Conservation (phyloP, 2,113 vertebrate genomes). For the Planiliza haematocheilus region DNA sequence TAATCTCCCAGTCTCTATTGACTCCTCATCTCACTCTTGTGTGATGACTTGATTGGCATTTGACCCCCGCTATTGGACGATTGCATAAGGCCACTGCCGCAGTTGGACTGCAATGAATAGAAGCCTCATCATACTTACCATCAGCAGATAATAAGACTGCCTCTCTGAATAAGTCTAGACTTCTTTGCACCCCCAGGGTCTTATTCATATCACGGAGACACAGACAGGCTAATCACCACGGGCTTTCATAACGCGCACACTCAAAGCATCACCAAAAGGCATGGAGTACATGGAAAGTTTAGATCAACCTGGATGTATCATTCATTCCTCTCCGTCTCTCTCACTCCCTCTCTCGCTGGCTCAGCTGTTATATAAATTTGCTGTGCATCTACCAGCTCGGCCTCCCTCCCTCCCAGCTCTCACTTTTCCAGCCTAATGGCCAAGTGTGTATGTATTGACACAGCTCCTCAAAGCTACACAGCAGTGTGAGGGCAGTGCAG, state of each 20-base stretch:
- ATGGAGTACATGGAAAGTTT: conserved; percentile 63
- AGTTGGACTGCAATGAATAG: conserved; percentile 34
- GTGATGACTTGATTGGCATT: conserved; percentile 45
- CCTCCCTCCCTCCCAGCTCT: conserved; percentile 29
- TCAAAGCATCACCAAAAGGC: conserved; percentile 65
- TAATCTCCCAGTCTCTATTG: conserved; percentile 31
- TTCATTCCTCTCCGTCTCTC: conserved; percentile 50
- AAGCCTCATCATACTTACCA: conserved; percentile 51
- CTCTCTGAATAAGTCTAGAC: conserved; percentile 71
- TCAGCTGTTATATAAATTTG: conserved; percentile 63
- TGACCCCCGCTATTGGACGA: conserved; percentile 45
- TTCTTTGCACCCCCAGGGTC: conserved; percentile 56
- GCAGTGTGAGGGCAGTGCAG: conserved; percentile 49
- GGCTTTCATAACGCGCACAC: conserved; percentile 61
- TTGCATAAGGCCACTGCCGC: conserved; percentile 46
- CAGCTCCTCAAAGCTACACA: conserved; percentile 57
- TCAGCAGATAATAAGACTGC: conserved; percentile 54
- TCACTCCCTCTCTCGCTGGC: conserved; percentile 30
- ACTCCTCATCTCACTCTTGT: conserved; percentile 22
- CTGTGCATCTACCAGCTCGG: conserved; percentile 38
- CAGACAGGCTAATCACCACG: conserved; percentile 60
- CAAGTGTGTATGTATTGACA: conserved; percentile 72
- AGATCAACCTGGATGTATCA: conserved; percentile 70
- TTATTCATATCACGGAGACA: conserved; percentile 52
- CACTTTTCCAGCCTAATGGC: conserved; percentile 59